Percentiles rank a stretch among this genome's conserved stretches.
Conservation (phyloP, 2,113 vertebrate genomes). For the Castor canadensis region DNA sequence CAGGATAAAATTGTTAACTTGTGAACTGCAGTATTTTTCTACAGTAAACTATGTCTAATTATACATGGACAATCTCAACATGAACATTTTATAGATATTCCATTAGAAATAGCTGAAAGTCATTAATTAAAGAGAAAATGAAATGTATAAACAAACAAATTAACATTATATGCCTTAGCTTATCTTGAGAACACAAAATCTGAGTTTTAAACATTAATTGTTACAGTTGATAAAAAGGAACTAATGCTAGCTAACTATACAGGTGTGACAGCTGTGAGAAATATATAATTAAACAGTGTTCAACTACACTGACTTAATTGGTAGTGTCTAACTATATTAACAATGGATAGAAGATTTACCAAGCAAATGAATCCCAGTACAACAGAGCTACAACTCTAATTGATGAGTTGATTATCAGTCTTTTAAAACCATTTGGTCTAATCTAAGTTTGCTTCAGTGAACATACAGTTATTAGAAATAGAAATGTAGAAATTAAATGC, state of each 20-base stretch:
- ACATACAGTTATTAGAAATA: neutral
- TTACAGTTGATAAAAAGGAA: conserved; percentile 62
- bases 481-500: neutral
- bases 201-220: conserved; percentile 74
- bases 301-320: conserved; percentile 64
- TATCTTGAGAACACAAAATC: conserved; percentile 53
- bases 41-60: neutral
- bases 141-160: conserved; percentile 68
- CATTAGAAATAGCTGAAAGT: conserved; percentile 68
- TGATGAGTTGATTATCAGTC: conserved; percentile 57
- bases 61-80: neutral
- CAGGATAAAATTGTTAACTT: neutral
- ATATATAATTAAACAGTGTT: conserved; percentile 18
- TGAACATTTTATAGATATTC: conserved; percentile 48
- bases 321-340: conserved; percentile 49
- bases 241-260: conserved; percentile 34
- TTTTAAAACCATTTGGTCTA: conserved; percentile 5
- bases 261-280: conserved; percentile 45
- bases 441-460: neutral
- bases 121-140: conserved; percentile 73
- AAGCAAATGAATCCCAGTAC: conserved; percentile 51
- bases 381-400: conserved; percentile 20
- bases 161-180: conserved; percentile 56
- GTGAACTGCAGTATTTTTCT: neutral
- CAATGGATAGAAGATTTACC: conserved; percentile 8